A percentile compares a stretch with the other conserved stretches of the same genome.
phyloP scores from a whole-genome alignment of 1,140 invertebrate genomes.

The Megathymus violae region DNA sequence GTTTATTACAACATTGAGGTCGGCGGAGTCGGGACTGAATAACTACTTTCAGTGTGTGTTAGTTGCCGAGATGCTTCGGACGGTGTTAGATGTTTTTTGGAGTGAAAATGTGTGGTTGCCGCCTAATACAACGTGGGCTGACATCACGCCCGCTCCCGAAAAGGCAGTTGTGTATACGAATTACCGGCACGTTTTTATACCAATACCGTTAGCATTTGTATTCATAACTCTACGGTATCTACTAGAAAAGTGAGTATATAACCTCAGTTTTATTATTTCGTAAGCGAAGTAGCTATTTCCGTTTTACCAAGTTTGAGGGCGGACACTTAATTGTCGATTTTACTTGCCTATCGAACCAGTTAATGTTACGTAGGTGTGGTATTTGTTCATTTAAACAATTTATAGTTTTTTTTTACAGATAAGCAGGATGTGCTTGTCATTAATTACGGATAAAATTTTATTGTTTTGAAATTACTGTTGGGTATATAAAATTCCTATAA shows the following conservation, averaged over 20 bases:
- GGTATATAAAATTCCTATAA: too few relatives aligned
- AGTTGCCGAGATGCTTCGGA: conserved; percentile 56
- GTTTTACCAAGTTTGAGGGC: conserved; percentile 22
- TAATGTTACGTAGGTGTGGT: conserved; percentile 12
- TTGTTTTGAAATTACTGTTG: too few relatives aligned
- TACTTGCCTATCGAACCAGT: background rate
- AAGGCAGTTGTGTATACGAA: conserved; percentile 91
- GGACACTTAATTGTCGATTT: conserved; percentile 10
- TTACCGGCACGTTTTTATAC: conserved; percentile 92
- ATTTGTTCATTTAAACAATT: background rate
- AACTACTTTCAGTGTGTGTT: conserved; percentile 41
- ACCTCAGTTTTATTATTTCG: conserved; percentile 25
- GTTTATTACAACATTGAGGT: conserved; percentile 28
- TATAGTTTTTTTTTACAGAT: too few relatives aligned
- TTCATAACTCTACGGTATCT: conserved; percentile 90
- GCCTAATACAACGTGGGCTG: conserved; percentile 94
- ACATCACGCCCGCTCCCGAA: conserved; percentile 90
- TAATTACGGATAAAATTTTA: background rate
- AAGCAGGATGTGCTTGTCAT: background rate
- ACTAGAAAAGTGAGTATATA: conserved; percentile 90
- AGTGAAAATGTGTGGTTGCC: conserved; percentile 93
- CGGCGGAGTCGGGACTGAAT: conserved; percentile 12
- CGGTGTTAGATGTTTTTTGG: conserved; percentile 89
- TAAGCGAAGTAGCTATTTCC: conserved; percentile 8
- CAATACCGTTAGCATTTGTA: conserved; percentile 91